Evolutionary conservation across 2,888 invertebrate genomes (phyloP).

Genomic region (Strigamia transsilvanica): DNA sequence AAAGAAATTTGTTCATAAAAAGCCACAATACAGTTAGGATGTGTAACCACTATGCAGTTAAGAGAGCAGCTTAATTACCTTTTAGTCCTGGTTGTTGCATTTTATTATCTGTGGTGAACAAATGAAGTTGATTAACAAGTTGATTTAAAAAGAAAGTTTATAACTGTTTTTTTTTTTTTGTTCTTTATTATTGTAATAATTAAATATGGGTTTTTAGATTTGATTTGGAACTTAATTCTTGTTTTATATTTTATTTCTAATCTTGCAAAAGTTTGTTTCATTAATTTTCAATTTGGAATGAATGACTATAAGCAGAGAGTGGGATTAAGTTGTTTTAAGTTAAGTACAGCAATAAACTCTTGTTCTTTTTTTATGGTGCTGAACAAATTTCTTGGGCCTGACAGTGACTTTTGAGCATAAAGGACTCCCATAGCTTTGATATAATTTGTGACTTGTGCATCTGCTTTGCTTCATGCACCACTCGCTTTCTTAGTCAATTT

Average conservation of each 20-base stretch:
- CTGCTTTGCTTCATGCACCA: neutral
- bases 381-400: neutral
- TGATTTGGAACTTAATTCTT: too few species aligned
- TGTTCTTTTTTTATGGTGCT: neutral
- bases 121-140: neutral
- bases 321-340: neutral
- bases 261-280: neutral
- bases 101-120: neutral
- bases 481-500: neutral
- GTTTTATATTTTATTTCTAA: too few species aligned
- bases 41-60: neutral
- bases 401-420: neutral
- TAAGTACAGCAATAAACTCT: neutral
- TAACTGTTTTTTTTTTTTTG: too few species aligned
- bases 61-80: neutral
- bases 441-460: neutral
- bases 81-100: neutral
- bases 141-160: neutral
- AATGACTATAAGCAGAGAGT: neutral
- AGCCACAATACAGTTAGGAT: neutral
- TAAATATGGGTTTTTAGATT: too few species aligned
- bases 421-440: neutral
- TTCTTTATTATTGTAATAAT: too few species aligned
- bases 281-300: neutral
- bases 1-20: neutral